A percentile compares a stretch with the other conserved stretches of the same genome.
These are phyloP conservation scores for Hybognathus amarus DNA, from an alignment of 2,797 vertebrate species.

Conservation along the genomic window DNA sequence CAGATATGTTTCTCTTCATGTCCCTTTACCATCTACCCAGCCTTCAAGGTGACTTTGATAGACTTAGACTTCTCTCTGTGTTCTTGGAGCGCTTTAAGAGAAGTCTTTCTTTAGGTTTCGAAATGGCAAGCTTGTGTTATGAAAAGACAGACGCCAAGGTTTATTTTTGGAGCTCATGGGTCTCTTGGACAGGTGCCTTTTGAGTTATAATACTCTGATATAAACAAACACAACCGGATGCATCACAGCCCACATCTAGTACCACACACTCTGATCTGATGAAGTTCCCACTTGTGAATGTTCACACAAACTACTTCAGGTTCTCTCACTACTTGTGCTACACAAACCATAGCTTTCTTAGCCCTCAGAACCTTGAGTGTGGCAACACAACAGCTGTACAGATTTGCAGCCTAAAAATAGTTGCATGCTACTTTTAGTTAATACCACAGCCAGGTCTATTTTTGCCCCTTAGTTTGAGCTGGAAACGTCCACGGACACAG, in stretches of 20 bases:
- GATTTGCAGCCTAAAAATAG: conserved; percentile 63
- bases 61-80: not conserved
- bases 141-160: not conserved
- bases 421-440: conserved; percentile 59
- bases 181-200: not conserved
- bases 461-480: conserved; percentile 46
- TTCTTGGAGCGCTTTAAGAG: not conserved
- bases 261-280: not conserved
- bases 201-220: not conserved
- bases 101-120: not conserved
- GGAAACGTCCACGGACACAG: conserved; percentile 13
- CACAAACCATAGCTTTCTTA: conserved; percentile 19
- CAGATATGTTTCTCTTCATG: not conserved
- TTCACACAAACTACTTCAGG: not conserved
- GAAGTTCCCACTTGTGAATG: not conserved
- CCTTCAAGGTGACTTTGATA: conserved; percentile 12
- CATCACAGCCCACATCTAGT: not conserved
- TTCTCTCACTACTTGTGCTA: not conserved
- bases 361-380: conserved; percentile 36
- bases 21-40: not conserved
- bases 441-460: conserved; percentile 53
- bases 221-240: not conserved
- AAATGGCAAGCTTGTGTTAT: not conserved
- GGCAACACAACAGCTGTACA: conserved; percentile 63
- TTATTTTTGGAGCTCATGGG: not conserved